Evolutionary conservation across 2,113 vertebrate species (phyloP), one percentile per base, ranked within the genome.

Genomic region (Spilogale gracilis): DNA sequence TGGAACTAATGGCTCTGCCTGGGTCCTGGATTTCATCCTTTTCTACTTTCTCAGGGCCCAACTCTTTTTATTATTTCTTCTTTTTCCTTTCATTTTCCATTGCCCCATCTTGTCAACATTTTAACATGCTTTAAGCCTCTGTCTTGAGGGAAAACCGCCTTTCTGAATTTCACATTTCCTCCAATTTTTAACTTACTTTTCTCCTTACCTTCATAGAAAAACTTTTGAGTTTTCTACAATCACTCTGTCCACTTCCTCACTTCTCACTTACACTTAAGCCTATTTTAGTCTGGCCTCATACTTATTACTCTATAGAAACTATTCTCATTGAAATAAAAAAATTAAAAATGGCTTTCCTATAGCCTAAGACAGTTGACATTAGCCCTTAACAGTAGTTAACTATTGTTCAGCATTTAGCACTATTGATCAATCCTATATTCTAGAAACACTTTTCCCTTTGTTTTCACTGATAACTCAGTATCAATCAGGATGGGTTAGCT

Each of bases 241-340:
- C 18, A n/a, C 16, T 88, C 27, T 89, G 79, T 83, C 14, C 52
- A 58, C 38, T 95, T 76, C 50, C 63, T 85, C 23, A 69, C 0
- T 67, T 93, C 30, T 93, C 54, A 91, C 4, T 78, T 65, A 73
- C 10, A 50, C 8, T 1, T 54, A 16, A 80, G 45, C 43, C 3
- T 61, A 63, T 54, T 76, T 3, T 8, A 73, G 50, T 92, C 27
- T 89, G 17, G 30, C 61, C 50, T 78, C 43, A 48, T 38, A 11
- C 9, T 43, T 89, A 86, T 8, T 8, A 14, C 8, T 56, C 25
- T 71, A 50, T 48, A 65, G 54, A 95, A 78, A 73, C 48, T 60
- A 54, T 84, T 91, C 50, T 82, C 23, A 60, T 3, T 89, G 54
- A 93, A 91, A 94, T 71, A 13, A 90, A 86, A 94, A 67, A 5